Conservation (phyloP, 2,113 vertebrate species). For the Procavia capensis region DNA sequence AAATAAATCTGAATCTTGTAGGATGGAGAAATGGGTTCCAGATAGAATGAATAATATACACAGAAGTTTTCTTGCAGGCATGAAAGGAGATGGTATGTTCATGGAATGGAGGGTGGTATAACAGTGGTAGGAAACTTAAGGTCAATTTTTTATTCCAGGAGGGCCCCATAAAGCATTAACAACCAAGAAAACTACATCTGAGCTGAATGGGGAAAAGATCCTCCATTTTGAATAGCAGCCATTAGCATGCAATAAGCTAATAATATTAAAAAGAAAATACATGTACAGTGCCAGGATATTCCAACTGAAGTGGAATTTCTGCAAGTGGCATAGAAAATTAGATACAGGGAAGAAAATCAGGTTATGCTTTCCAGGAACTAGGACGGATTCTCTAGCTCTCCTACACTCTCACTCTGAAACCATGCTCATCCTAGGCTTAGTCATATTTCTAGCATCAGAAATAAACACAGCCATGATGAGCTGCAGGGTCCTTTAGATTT, state of each 20-base stretch:
- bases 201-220: neutral
- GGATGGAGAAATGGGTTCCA: neutral
- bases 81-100: neutral
- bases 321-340: neutral
- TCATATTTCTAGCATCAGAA: neutral
- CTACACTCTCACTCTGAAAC: neutral
- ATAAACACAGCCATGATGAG: neutral
- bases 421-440: neutral
- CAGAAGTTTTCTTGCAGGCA: neutral
- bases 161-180: neutral
- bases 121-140: neutral
- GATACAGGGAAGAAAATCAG: neutral
- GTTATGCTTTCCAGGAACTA: neutral
- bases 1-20: neutral
- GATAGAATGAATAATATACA: neutral
- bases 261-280: neutral
- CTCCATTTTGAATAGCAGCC: neutral
- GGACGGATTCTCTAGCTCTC: neutral
- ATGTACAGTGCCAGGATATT: neutral
- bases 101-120: neutral
- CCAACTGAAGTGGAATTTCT: neutral
- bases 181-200: neutral
- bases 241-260: neutral
- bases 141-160: neutral
- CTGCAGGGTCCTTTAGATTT: neutral